Conservation (phyloP, 2,888 invertebrate species). For the Tethea ocularis region DNA sequence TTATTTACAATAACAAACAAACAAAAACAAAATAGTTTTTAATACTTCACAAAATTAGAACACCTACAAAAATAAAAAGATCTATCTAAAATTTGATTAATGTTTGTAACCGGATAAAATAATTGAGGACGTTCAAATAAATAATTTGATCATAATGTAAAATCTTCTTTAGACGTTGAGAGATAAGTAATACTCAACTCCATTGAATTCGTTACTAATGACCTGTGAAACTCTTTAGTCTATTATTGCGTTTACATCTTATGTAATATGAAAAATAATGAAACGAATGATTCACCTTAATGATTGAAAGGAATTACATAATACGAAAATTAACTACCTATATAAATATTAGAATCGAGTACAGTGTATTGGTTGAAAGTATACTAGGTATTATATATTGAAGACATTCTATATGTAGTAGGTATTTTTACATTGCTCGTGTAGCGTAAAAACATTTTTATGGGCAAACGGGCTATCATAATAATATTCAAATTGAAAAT, state of each 20-base stretch:
- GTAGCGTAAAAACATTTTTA: too few relatives aligned
- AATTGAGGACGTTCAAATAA: not conserved
- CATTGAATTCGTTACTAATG: not conserved
- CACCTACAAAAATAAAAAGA: too few relatives aligned
- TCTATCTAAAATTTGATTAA: not conserved
- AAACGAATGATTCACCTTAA: not conserved
- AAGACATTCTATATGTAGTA: not conserved
- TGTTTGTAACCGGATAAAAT: not conserved
- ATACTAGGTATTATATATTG: not conserved
- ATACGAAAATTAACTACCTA: too few relatives aligned
- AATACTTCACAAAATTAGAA: too few relatives aligned
- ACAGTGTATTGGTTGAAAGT: too few relatives aligned
- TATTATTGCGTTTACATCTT: not conserved
- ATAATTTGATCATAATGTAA: not conserved
- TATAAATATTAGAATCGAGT: too few relatives aligned
- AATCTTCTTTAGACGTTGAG: not conserved
- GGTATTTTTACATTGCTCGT: too few relatives aligned
- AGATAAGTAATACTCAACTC: not conserved
- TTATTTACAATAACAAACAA: too few relatives aligned
- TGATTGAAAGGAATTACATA: not conserved
- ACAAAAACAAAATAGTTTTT: too few relatives aligned
- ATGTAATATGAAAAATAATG: too few relatives aligned
- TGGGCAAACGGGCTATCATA: too few relatives aligned
- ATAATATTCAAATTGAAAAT: too few relatives aligned
- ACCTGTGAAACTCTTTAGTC: not conserved